Percentiles rank a stretch among this genome's conserved stretches.
Evolutionary conservation across 2,797 vertebrate species (phyloP).

Genomic region (Chromis chromis): DNA sequence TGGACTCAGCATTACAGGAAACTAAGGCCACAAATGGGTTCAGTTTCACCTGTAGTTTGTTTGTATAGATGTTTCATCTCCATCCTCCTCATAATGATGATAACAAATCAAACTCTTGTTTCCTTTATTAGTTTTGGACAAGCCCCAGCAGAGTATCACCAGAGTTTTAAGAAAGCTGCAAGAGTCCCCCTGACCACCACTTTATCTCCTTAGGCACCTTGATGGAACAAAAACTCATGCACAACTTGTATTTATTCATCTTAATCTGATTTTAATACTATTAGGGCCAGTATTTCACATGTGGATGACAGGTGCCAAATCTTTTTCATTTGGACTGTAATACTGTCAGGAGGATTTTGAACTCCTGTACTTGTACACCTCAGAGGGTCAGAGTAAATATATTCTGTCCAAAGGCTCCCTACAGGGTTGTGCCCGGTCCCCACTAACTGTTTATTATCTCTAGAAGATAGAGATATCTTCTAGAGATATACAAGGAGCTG

Average conservation of each 20-base stretch:
- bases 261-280: neutral
- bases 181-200: neutral
- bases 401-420: neutral
- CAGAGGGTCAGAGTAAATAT: neutral
- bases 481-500: too few relatives aligned
- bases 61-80: neutral
- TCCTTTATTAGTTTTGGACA: neutral
- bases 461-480: too few relatives aligned
- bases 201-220: neutral
- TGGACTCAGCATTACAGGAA: constrained; percentile 24
- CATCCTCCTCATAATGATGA: neutral
- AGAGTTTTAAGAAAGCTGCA: neutral
- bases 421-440: neutral
- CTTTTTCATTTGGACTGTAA: neutral
- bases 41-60: constrained; percentile 2
- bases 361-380: neutral
- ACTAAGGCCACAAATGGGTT: neutral
- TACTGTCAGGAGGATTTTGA: neutral
- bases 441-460: neutral
- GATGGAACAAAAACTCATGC: neutral
- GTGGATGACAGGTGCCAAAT: neutral
- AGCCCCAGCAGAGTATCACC: neutral
- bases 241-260: neutral
- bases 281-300: neutral
- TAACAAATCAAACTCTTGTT: neutral